These are phyloP conservation scores for Drosophila murphyi DNA, from an alignment of 1,140 invertebrate species.

Conservation along the genomic window DNA sequence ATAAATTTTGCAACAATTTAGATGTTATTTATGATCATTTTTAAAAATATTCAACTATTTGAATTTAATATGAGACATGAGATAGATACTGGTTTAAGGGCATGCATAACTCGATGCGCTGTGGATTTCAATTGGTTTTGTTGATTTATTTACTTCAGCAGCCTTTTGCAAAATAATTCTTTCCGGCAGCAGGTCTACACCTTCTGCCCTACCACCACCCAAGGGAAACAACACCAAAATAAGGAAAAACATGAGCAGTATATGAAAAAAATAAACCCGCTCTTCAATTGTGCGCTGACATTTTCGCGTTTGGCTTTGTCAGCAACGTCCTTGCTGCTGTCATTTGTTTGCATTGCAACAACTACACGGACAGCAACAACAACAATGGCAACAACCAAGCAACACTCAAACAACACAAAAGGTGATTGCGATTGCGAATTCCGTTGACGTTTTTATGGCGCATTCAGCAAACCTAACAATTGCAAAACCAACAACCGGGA, in stretches of 20 bases:
- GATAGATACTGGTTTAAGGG: background rate
- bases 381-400: constrained; percentile 23
- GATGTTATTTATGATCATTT: no score
- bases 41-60: no score
- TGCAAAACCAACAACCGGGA: constrained; percentile 44
- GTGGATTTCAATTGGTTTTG: background rate
- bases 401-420: constrained; percentile 75
- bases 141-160: constrained; percentile 44
- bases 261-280: constrained; percentile 1
- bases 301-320: constrained; percentile 80
- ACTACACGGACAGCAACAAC: constrained; percentile 4
- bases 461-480: constrained; percentile 77
- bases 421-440: constrained; percentile 82
- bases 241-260: background rate
- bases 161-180: constrained; percentile 69
- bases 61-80: no score
- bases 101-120: background rate
- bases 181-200: constrained; percentile 66
- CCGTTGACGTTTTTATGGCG: constrained; percentile 82
- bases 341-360: constrained; percentile 76
- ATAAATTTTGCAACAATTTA: no score
- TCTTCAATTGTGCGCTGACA: constrained; percentile 66
- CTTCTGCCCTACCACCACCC: background rate
- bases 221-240: background rate
- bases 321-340: constrained; percentile 81